These are phyloP conservation scores for Thera britannica DNA, from an alignment of 2,888 invertebrate species.

Conservation along the genomic window DNA sequence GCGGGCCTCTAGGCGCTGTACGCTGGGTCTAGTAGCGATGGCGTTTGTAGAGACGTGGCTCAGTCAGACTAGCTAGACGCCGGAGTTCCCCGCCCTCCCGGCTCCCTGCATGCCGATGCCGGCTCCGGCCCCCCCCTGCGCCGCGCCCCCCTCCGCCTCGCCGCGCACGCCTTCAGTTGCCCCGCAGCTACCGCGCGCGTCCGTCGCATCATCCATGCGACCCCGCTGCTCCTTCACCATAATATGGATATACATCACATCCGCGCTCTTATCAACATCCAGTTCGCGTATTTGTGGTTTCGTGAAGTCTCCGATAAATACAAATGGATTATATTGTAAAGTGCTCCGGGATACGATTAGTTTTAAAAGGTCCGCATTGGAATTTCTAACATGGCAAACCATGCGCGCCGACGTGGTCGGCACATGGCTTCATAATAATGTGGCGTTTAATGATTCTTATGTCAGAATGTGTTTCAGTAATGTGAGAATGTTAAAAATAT, in stretches of 20 bases:
- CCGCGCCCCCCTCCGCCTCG: slow-evolving; percentile 32
- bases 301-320: slow-evolving; percentile 80
- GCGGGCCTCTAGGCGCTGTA: slow-evolving; percentile 45
- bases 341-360: slow-evolving; percentile 66
- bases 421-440: slow-evolving; percentile 81
- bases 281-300: slow-evolving; percentile 81
- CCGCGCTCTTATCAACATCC: slow-evolving; percentile 78
- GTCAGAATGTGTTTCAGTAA: slow-evolving; percentile 59
- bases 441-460: slow-evolving; percentile 73
- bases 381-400: slow-evolving; percentile 78
- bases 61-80: slow-evolving; percentile 59
- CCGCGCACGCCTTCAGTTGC: slow-evolving; percentile 68
- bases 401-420: slow-evolving; percentile 80
- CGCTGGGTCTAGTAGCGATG: slow-evolving; percentile 52
- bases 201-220: slow-evolving; percentile 80
- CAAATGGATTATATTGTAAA: slow-evolving; percentile 85
- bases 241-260: slow-evolving; percentile 83
- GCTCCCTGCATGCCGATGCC: slow-evolving; percentile 43
- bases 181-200: slow-evolving; percentile 81
- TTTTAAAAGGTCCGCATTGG: slow-evolving; percentile 81
- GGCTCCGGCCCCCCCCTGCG: slow-evolving; percentile 41
- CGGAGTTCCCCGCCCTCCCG: slow-evolving; percentile 48
- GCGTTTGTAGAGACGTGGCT: slow-evolving; percentile 63
- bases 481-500: slow-evolving; percentile 64
- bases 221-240: slow-evolving; percentile 69